A percentile compares a stretch with the other conserved stretches of the same genome.
Evolutionary conservation across 2,888 invertebrate species (phyloP).

Genomic region (Caenorhabditis angaria): DNA sequence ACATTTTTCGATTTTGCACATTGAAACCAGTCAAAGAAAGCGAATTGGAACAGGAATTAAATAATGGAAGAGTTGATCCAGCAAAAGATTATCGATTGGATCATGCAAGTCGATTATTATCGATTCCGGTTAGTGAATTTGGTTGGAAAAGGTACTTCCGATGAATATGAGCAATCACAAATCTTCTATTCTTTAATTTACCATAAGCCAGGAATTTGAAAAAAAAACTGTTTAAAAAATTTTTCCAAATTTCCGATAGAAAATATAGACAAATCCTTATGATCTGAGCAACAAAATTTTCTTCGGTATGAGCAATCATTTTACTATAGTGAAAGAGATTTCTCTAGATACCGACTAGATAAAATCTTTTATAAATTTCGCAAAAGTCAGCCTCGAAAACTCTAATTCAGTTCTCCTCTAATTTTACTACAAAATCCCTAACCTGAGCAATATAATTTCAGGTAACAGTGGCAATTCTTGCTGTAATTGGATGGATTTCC

Average conservation of each 20-base stretch:
- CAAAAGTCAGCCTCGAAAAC: too few relatives aligned
- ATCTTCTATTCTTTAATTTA: neutral
- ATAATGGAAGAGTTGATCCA: constrained; percentile 1
- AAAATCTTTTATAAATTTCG: neutral
- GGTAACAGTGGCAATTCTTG: constrained; percentile 54
- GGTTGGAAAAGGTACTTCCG: neutral
- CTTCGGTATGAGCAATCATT: neutral
- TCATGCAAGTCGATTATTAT: constrained; percentile 44
- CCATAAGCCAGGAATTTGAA: neutral
- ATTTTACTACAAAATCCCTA: neutral
- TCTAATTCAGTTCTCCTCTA: neutral
- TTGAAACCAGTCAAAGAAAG: constrained; percentile 50
- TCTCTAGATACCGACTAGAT: neutral
- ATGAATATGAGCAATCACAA: neutral
- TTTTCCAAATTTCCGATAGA: neutral
- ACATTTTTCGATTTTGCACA: constrained; percentile 63
- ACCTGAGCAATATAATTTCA: neutral
- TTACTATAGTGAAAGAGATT: neutral
- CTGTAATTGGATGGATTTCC: constrained; percentile 49
- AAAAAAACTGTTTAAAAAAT: neutral
- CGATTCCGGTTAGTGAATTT: constrained; percentile 47
- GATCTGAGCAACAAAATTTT: neutral
- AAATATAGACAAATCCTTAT: neutral
- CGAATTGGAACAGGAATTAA: constrained; percentile 37
- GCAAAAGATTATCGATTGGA: constrained; percentile 45